Percentiles rank a stretch among this genome's conserved stretches.
Conservation (phyloP, 2,888 invertebrate genomes). For the Cyaniris semiargus region DNA sequence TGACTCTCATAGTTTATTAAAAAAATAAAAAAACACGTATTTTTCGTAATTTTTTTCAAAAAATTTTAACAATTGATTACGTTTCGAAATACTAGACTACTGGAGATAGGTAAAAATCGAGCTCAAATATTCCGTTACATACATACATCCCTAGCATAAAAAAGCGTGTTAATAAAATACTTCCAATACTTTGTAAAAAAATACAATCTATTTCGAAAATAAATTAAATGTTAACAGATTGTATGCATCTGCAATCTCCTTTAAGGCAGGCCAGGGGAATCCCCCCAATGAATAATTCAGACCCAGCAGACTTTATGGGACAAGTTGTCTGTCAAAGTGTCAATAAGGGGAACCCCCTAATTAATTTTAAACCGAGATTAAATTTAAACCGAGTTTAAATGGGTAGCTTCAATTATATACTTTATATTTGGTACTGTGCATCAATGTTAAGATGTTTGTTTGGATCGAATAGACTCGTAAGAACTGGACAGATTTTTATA, state of each 20-base stretch:
- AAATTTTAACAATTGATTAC: too few relatives aligned
- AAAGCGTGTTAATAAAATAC: too few relatives aligned
- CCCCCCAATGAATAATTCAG: constrained; percentile 24
- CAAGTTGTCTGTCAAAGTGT: constrained; percentile 27
- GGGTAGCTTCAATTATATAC: constrained; percentile 14
- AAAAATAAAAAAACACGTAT: too few relatives aligned
- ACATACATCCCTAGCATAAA: too few relatives aligned
- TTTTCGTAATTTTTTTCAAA: too few relatives aligned
- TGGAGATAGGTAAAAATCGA: too few relatives aligned
- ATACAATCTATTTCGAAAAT: not conserved
- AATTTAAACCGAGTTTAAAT: constrained; percentile 3
- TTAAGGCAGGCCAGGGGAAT: constrained; percentile 13
- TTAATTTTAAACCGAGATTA: constrained; percentile 24
- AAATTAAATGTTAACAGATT: constrained; percentile 23
- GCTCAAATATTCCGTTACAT: too few relatives aligned
- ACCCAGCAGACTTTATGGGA: not conserved
- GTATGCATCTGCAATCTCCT: constrained; percentile 21
- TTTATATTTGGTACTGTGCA: not conserved
- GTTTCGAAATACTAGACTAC: too few relatives aligned
- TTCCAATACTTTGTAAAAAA: not conserved
- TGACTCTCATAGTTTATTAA: too few relatives aligned
- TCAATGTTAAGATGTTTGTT: too few relatives aligned
- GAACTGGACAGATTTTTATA: not conserved
- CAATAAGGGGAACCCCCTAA: constrained; percentile 20
- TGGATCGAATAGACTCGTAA: not conserved